These are phyloP conservation scores for Dryas iulia DNA, from an alignment of 1,140 invertebrate genomes.

Conservation along the genomic window DNA sequence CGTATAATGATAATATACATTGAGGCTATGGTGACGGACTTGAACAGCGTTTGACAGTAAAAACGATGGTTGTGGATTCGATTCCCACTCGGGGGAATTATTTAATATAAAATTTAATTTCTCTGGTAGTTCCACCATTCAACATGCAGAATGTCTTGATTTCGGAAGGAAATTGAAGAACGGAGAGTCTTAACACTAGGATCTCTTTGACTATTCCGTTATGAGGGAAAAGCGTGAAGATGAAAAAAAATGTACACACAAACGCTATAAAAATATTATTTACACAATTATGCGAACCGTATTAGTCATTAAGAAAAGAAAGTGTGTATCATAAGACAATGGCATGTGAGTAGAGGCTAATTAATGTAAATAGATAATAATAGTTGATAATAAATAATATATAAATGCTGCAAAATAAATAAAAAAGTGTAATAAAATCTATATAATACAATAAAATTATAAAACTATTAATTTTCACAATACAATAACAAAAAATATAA, in stretches of 20 bases:
- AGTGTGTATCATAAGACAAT: not conserved
- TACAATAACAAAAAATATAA: not conserved
- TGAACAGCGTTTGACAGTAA: too few species aligned
- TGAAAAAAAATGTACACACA: not conserved
- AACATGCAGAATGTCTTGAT: too few species aligned
- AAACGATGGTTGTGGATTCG: too few species aligned
- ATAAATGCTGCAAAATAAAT: not conserved
- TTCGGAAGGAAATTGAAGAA: too few species aligned
- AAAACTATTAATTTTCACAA: not conserved
- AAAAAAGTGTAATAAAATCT: not conserved
- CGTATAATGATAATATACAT: too few species aligned
- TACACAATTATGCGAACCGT: conserved; percentile 8
- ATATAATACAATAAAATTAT: not conserved
- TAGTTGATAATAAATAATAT: not conserved
- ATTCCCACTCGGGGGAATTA: too few species aligned
- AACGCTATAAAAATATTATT: not conserved
- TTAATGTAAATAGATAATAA: not conserved
- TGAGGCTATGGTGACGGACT: too few species aligned
- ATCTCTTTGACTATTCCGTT: too few species aligned
- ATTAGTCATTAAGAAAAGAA: conserved; percentile 9
- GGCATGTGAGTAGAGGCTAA: not conserved
- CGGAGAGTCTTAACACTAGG: too few species aligned
- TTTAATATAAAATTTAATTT: too few species aligned
- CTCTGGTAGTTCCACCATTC: too few species aligned
- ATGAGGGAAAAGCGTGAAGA: too few species aligned